Conservation (phyloP, 2,888 invertebrate species). For the Stomorhina lunata region DNA sequence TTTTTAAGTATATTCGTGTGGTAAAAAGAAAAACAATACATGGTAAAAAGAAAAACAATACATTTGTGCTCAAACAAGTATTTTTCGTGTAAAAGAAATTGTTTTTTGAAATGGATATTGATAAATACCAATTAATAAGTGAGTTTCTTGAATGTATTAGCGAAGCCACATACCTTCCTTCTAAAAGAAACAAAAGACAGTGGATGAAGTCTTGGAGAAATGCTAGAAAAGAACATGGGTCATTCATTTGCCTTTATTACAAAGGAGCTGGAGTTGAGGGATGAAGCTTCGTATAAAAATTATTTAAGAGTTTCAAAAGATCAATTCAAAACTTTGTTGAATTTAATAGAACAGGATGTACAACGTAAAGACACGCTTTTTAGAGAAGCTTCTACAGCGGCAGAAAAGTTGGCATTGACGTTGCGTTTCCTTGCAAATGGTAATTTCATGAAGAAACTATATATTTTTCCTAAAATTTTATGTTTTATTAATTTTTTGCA, state of each 20-base stretch:
- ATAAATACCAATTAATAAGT: too few species aligned
- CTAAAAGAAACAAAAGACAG: neutral
- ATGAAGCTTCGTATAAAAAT: neutral
- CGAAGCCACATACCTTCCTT: neutral
- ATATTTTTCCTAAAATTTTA: neutral
- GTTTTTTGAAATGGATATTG: too few species aligned
- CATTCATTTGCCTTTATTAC: neutral
- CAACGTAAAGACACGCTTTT: neutral
- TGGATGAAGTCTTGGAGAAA: neutral
- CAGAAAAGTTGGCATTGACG: too few species aligned
- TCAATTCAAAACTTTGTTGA: constrained; percentile 5
- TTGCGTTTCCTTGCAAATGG: constrained; percentile 24
- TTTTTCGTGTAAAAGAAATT: too few species aligned
- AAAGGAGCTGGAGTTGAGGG: neutral
- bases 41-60: too few species aligned
- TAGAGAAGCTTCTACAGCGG: constrained; percentile 1
- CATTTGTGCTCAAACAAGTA: too few species aligned
- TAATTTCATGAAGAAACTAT: neutral
- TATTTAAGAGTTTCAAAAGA: neutral
- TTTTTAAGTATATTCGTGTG: too few species aligned
- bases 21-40: too few species aligned
- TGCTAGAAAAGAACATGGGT: neutral
- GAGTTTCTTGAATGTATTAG: neutral
- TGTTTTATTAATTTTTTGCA: neutral
- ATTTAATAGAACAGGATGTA: constrained; percentile 20